These are phyloP conservation scores for Ceyx cyanopectus DNA, from an alignment of 2,113 vertebrate species.

Conservation along the genomic window DNA sequence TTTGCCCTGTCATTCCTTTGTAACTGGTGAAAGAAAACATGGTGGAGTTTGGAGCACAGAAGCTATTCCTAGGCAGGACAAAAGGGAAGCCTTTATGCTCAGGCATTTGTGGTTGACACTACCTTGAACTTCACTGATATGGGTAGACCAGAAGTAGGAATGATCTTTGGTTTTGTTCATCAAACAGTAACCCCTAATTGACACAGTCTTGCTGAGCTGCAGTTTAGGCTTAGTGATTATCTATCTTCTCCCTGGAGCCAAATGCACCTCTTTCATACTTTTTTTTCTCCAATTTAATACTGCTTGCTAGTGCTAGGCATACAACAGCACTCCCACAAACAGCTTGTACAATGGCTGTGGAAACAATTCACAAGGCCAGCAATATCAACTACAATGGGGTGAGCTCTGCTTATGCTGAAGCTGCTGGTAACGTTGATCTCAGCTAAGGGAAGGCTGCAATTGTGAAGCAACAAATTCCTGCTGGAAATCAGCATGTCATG, in stretches of 20 bases:
- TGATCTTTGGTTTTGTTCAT: not conserved
- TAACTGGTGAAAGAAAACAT: not conserved
- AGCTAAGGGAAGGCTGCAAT: not conserved
- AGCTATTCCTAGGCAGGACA: not conserved
- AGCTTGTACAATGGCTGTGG: accelerated
- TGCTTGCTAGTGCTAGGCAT: not conserved
- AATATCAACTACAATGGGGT: not conserved
- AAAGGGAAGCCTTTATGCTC: not conserved
- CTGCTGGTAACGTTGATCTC: not conserved
- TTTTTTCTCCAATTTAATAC: not conserved
- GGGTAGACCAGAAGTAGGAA: not conserved
- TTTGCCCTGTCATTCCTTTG: not conserved
- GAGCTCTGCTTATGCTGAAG: accelerated
- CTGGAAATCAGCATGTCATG: not conserved
- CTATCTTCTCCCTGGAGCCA: not conserved
- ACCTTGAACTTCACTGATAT: not conserved
- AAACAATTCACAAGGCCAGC: not conserved
- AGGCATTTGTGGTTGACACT: not conserved
- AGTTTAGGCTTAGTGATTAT: not conserved
- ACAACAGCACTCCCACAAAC: not conserved
- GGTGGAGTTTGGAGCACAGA: not conserved
- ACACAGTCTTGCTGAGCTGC: not conserved
- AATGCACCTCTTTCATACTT: not conserved
- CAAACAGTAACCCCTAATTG: not conserved
- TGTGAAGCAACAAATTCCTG: not conserved